Evolutionary conservation across 2,888 invertebrate species (phyloP), one percentile per base, ranked within the genome.

Genomic region (Rhabditophanes sp.): DNA sequence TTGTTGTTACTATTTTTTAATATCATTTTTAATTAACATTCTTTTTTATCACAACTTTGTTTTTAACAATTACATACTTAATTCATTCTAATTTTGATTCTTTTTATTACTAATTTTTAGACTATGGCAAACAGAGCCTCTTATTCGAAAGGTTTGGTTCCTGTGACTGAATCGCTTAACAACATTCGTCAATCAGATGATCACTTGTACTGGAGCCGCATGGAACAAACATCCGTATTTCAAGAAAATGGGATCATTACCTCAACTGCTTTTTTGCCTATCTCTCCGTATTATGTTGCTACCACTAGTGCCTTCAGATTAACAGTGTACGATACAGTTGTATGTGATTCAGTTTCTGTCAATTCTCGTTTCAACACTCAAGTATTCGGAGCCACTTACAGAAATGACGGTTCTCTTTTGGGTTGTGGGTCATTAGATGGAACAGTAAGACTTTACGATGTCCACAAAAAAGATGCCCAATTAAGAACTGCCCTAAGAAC

Each of bases 171-270:
- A n/a, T 29, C 23, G 12, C 35, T 36, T 9, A 23, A n/a, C 6
- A 37, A 37, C 6, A 25, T 25, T 29, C 75, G 76, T 48, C 67
- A 76, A 35, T 80, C 81, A 2, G 75, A 77, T 17, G 85, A 85
- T 69, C 74, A 75, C 48, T 65, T 78, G 42, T 85, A 85, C 64
- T 88, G 87, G 87, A 81, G 80, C 61, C 77, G 80, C 66, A 73
- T 84, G 62, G 77, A 78, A 56, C 53, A 57, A 37, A 28, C 51
- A 29, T 37, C 57, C 2, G 56, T 61, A 9, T 60, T 48, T 0
- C 87, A 88, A 67, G 88, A 90, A 67, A 83, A 80, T 68, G 84
- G 84, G 15, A 78, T 82, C 0, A 80, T 93, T 34, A 83, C 85
- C 63, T 79, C 81, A 60, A 75, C 90, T 25, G 80, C 85, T 65